phyloP scores from a whole-genome alignment of 1,140 invertebrate species.

The Amyelois transitella region DNA sequence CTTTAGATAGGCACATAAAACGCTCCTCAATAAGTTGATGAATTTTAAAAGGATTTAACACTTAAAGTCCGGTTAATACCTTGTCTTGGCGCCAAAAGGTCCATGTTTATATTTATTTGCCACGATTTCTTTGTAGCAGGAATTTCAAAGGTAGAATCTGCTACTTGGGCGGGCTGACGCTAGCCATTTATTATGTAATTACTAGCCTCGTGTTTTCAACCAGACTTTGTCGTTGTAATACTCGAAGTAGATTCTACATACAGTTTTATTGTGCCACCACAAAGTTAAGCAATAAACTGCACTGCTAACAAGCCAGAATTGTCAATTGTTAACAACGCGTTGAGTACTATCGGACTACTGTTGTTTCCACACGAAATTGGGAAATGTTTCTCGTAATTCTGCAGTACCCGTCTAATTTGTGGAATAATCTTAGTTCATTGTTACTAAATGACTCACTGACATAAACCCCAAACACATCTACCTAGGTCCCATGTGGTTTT shows the following conservation, averaged over 20 bases:
- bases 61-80: neutral
- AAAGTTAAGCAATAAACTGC: neutral
- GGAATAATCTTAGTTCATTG: neutral
- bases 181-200: constrained; percentile 33
- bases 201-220: constrained; percentile 11
- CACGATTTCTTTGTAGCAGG: constrained; percentile 2
- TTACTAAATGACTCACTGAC: too few relatives aligned
- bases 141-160: neutral
- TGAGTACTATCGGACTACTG: neutral
- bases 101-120: neutral
- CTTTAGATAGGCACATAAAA: neutral
- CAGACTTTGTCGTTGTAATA: constrained; percentile 18
- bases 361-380: neutral
- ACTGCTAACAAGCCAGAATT: neutral
- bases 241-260: constrained; percentile 7
- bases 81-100: neutral
- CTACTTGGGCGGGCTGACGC: constrained; percentile 13
- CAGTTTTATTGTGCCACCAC: constrained; percentile 15
- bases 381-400: neutral
- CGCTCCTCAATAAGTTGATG: neutral
- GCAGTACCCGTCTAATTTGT: neutral
- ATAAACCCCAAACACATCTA: too few relatives aligned
- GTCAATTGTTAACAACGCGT: neutral
- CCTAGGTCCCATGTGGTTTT: too few relatives aligned
- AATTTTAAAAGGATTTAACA: neutral